phyloP scores from a whole-genome alignment of 2,888 invertebrate genomes.

The Apotomis turbidana region DNA sequence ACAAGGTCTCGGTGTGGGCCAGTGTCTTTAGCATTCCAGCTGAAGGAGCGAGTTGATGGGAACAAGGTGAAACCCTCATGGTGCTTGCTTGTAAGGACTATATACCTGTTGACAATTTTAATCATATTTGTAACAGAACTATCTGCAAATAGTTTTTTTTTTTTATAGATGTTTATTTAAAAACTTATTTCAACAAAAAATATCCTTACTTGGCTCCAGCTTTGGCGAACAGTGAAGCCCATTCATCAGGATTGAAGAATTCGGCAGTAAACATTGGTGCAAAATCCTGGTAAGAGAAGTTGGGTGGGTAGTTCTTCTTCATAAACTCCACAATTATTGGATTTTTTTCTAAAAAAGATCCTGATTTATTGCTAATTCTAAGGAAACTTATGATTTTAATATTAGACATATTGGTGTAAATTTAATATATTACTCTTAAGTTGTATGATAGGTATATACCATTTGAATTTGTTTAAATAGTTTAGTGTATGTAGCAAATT shows the following conservation, averaged over 20 bases:
- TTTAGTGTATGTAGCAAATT: too few species aligned
- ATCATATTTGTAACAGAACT: too few species aligned
- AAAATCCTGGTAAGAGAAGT: conserved; percentile 96
- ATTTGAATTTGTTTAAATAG: too few species aligned
- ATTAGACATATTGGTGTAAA: too few species aligned
- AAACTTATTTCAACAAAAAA: neutral
- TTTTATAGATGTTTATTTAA: too few species aligned
- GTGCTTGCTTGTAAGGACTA: conserved; percentile 94
- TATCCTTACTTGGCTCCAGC: conserved; percentile 91
- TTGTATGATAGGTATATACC: too few species aligned
- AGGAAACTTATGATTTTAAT: neutral
- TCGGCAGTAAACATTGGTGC: conserved; percentile 94
- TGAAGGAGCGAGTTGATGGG: conserved; percentile 92
- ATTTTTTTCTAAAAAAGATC: conserved; percentile 54
- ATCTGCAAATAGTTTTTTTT: too few species aligned
- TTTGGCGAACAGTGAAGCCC: conserved; percentile 92
- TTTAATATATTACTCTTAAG: too few species aligned
- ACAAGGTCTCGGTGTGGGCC: conserved; percentile 91
- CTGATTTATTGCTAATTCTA: neutral
- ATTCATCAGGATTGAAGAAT: conserved; percentile 92
- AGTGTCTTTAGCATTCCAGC: conserved; percentile 92
- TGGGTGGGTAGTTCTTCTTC: conserved; percentile 91
- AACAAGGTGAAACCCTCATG: conserved; percentile 94
- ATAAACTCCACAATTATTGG: conserved; percentile 86
- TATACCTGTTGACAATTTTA: conserved; percentile 80